Evolutionary conservation across 2,888 invertebrate genomes (phyloP).

Genomic region (Caenorhabditis sp.): DNA sequence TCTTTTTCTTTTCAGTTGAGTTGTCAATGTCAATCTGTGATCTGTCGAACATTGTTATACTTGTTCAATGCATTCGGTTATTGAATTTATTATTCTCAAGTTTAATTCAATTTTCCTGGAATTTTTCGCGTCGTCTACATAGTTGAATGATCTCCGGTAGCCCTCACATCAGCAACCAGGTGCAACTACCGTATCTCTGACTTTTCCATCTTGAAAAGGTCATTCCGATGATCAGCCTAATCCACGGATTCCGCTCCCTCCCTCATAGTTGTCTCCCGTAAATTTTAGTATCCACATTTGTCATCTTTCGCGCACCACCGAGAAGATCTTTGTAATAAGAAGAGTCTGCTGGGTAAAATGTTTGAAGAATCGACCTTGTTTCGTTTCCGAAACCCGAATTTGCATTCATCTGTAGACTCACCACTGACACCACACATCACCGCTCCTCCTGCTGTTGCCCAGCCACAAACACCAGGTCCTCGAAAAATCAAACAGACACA

Average conservation of each 20-base stretch:
- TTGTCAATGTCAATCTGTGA: neutral
- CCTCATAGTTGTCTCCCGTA: neutral
- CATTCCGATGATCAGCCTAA: neutral
- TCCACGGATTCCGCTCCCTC: neutral
- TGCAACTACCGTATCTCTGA: too few species aligned
- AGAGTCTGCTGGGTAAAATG: too few species aligned
- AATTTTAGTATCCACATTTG: neutral
- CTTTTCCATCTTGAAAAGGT: too few species aligned
- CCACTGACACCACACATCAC: constrained; percentile 18
- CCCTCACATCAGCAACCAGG: too few species aligned
- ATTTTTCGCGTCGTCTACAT: too few species aligned
- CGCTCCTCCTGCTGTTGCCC: neutral
- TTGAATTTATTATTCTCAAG: neutral
- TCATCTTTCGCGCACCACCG: neutral
- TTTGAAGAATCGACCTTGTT: constrained; percentile 1
- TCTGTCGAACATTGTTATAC: neutral
- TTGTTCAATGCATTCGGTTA: neutral
- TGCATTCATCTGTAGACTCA: neutral
- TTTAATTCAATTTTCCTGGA: too few species aligned
- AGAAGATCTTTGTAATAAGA: constrained; percentile 1
- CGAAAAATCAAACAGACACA: constrained; percentile 24
- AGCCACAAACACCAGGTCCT: constrained; percentile 1
- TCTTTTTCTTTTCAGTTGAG: too few species aligned
- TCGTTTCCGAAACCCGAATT: constrained; percentile 7
- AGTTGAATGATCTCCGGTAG: too few species aligned